Evolutionary conservation across 2,113 vertebrate species (phyloP).

Genomic region (Cinclus mexicanus): DNA sequence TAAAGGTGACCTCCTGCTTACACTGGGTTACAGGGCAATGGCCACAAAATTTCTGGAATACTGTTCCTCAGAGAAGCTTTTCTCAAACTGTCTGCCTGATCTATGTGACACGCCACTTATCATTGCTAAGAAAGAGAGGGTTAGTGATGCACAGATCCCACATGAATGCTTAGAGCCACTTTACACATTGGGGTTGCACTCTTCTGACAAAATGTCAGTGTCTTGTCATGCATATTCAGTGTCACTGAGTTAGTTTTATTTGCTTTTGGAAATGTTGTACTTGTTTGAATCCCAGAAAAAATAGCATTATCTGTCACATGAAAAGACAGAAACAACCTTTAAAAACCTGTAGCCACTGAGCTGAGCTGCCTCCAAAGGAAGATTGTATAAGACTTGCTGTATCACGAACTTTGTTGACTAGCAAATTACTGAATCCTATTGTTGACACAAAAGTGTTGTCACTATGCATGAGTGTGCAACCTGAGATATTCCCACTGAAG

Average conservation of each 20-base stretch:
- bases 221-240: conserved; percentile 38
- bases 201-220: conserved; percentile 61
- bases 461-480: not conserved
- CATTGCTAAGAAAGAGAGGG: not conserved
- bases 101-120: not conserved
- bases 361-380: not conserved
- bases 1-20: not conserved
- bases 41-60: not conserved
- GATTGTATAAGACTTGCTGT: not conserved
- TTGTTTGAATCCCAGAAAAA: not conserved
- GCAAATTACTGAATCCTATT: not conserved
- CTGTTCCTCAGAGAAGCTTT: not conserved
- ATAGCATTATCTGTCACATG: not conserved
- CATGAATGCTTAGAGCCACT: conserved; percentile 39
- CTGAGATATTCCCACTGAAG: not conserved
- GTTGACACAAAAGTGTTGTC: not conserved
- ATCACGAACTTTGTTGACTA: not conserved
- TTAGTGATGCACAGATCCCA: not conserved
- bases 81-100: not conserved
- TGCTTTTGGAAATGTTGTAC: not conserved
- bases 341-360: not conserved
- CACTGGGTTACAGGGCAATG: not conserved
- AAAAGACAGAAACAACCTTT: not conserved
- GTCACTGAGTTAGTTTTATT: not conserved
- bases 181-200: not conserved